phyloP scores from a whole-genome alignment of 2,797 vertebrate species.

The Mormyrus hasselquistii region DNA sequence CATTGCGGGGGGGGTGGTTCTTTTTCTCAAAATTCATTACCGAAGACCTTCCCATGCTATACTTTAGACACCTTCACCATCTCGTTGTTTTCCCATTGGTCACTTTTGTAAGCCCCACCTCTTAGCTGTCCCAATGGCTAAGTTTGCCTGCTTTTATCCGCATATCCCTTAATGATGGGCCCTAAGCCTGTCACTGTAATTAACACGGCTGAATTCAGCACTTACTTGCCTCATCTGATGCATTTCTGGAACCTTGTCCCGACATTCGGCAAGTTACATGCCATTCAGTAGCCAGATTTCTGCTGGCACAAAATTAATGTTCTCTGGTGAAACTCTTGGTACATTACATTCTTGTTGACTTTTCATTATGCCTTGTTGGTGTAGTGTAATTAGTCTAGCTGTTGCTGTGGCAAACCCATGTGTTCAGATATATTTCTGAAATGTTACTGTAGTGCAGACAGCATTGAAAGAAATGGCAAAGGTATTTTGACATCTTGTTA shows the following conservation, averaged over 20 bases:
- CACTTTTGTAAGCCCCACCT: neutral
- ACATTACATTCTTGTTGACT: neutral
- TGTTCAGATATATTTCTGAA: neutral
- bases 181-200: neutral
- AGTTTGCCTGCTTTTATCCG: neutral
- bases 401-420: neutral
- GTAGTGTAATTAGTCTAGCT: neutral
- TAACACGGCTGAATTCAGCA: neutral
- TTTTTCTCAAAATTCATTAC: neutral
- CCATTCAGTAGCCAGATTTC: neutral
- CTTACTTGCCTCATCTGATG: neutral
- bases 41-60: neutral
- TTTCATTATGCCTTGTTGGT: neutral
- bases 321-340: neutral
- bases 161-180: neutral
- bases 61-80: neutral
- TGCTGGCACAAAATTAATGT: neutral
- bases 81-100: neutral
- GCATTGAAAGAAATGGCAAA: neutral
- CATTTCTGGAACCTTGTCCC: neutral
- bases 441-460: neutral
- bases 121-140: neutral
- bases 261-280: neutral
- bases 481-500: neutral
- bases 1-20: neutral